phyloP scores from a whole-genome alignment of 53 echinoderm and acorn worm genomes.

The Holothuria leucospilota region DNA sequence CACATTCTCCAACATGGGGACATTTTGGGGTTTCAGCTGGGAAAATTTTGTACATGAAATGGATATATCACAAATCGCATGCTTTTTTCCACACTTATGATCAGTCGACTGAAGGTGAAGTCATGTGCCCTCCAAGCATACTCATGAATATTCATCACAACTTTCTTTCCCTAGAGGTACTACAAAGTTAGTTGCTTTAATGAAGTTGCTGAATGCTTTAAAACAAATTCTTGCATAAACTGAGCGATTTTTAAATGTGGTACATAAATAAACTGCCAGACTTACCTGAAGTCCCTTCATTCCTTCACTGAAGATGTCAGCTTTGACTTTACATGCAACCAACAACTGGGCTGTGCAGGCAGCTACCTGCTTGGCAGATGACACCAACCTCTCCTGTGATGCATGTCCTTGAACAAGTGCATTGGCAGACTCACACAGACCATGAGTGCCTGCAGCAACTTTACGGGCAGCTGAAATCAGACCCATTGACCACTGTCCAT shows the following conservation, averaged over 20 bases:
- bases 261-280: background rate
- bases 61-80: no score
- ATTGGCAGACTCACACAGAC: constrained; percentile 95
- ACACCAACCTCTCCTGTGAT: constrained; percentile 90
- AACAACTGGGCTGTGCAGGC: constrained; percentile 94
- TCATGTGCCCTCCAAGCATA: background rate
- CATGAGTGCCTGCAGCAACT: constrained; percentile 95
- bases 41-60: no score
- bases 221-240: no score
- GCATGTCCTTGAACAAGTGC: constrained; percentile 94
- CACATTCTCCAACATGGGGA: no score
- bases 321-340: constrained; percentile 98
- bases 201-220: no score
- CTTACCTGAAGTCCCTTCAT: constrained; percentile 93
- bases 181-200: no score
- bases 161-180: no score
- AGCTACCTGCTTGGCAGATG: constrained; percentile 95
- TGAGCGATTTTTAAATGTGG: no score
- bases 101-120: no score
- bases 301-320: constrained; percentile 94
- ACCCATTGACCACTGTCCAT: constrained; percentile 99
- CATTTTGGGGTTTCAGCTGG: no score
- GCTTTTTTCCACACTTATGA: no score
- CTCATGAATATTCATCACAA: background rate
- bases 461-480: constrained; percentile 92